Evolutionary conservation across 2,797 vertebrate genomes (phyloP).

Genomic region (Acomys russatus): DNA sequence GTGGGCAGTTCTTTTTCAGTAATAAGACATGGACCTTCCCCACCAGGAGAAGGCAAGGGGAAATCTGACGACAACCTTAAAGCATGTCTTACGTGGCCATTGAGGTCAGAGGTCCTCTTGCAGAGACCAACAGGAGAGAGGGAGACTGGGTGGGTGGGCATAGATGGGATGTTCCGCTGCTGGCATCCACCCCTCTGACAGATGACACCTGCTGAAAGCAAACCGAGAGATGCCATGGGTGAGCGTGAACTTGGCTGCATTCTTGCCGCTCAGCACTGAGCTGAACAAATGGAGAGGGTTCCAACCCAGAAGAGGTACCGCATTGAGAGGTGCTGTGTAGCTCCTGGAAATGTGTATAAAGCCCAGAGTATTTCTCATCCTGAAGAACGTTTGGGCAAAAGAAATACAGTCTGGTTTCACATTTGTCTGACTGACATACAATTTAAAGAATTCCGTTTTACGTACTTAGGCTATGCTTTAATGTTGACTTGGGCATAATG

Average conservation of each 20-base stretch:
- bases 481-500: constrained; percentile 40
- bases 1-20: background rate
- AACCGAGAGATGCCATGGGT: background rate
- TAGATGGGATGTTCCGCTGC: background rate
- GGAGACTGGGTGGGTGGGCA: background rate
- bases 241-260: background rate
- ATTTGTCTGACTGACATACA: background rate
- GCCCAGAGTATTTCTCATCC: background rate
- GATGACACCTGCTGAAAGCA: background rate
- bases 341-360: constrained; percentile 36
- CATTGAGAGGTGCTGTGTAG: background rate
- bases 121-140: background rate
- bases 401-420: background rate
- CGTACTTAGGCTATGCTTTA: background rate
- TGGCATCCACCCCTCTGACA: background rate
- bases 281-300: background rate
- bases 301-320: background rate
- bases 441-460: constrained; percentile 59
- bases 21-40: background rate
- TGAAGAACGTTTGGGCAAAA: background rate
- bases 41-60: fast-evolving
- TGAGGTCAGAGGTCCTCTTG: fast-evolving
- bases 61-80: background rate
- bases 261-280: background rate
- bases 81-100: fast-evolving